Evolutionary conservation across 2,113 vertebrate species (phyloP), one percentile per base, ranked within the genome.

Genomic region (Dissostichus mawsoni): DNA sequence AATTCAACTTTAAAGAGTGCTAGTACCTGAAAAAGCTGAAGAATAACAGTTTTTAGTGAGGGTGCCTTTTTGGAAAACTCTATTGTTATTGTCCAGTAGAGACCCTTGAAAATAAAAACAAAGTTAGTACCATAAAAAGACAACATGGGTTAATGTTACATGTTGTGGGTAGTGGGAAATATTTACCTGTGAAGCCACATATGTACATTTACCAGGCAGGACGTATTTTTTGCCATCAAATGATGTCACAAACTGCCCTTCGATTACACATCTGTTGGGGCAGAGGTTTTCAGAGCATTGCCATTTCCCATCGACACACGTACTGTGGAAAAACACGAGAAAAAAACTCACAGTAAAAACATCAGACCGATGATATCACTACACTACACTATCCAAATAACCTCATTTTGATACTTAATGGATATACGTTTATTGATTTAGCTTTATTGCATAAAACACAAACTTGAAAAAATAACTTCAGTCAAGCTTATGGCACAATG

Each of bases 211-310:
- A 41, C 86, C 84, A 12, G 91, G 92, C 14, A 95, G 3, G 2
- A 16, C 61, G 74, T 90, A 95, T 5, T 78, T 86, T 80, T 94
- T 95, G 9, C 94, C 94, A 84, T 95, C 94, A 67, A 92, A 94
- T 12, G 94, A 93, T 25, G 86, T 92, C n/a, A 95, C 90, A 81
- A 83, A 94, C 9, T 83, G 86, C 11, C 93, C 91, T 83, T 95
- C 93, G 18, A 95, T 89, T 41, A 73, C 14, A 82, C 95, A 95
- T 41, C 25, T 55, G 7, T 67, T 0, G 0, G 69, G 83, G 70
- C 93, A 93, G 16, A 1, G 0, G 63, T 90, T 90, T 18, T 83
- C 13, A 2, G 87, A 86, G 80, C 95, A 95, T 1, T 0, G 18
- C 95, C 95, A 95, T 66, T 64, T 78, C 14, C 93, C 93, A 44